phyloP scores from a whole-genome alignment of 92 coral and sea anemone species.

The Bergia puertoricense region DNA sequence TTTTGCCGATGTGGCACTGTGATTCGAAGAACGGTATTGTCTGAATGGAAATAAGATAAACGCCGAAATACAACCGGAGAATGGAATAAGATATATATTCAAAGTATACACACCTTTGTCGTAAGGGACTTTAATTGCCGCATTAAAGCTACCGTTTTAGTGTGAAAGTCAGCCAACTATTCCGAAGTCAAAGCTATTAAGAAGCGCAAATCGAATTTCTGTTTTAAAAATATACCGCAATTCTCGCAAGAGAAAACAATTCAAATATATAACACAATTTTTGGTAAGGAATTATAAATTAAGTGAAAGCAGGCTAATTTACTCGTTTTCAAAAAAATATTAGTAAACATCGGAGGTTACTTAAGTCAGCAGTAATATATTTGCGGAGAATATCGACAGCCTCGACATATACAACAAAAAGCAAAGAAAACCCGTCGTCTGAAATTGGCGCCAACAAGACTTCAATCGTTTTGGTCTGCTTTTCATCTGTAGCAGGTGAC shows the following conservation, averaged over 20 bases:
- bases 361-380: not conserved
- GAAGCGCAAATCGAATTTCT: not conserved
- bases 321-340: not conserved
- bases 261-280: no score
- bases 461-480: constrained; percentile 6
- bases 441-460: constrained; percentile 28
- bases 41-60: no score
- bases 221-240: not conserved
- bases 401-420: not conserved
- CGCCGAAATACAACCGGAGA: no score
- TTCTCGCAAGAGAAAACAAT: no score
- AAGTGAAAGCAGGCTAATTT: not conserved
- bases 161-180: not conserved
- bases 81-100: no score
- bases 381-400: not conserved
- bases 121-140: not conserved
- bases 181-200: not conserved
- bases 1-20: not conserved
- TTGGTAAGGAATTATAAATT: not conserved
- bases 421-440: constrained; percentile 1
- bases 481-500: constrained; percentile 38
- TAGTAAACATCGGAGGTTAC: not conserved
- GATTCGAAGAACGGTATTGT: not conserved
- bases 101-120: not conserved
- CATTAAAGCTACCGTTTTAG: not conserved